A percentile compares a stretch with the other conserved stretches of the same genome.
These are phyloP conservation scores for Lordiphosa andalusiaca DNA, from an alignment of 2,888 invertebrate species.

Conservation along the genomic window DNA sequence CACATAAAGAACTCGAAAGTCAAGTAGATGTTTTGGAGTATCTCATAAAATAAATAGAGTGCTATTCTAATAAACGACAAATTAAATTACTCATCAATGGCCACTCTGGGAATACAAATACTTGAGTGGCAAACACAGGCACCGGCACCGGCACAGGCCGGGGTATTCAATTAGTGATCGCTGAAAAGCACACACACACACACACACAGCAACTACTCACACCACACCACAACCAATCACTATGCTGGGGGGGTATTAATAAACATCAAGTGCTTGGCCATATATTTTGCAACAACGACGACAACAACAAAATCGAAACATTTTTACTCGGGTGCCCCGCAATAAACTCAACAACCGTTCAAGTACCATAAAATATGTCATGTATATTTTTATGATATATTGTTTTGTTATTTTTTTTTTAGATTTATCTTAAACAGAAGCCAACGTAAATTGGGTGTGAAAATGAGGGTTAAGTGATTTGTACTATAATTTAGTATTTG, in stretches of 20 bases:
- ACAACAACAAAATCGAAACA: slow-evolving; percentile 24
- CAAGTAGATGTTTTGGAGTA: slow-evolving; percentile 73
- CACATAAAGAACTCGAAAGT: slow-evolving; percentile 68
- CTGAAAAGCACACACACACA: slow-evolving; percentile 1
- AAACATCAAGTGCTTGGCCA: slow-evolving; percentile 48
- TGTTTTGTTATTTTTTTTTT: slow-evolving; percentile 1
- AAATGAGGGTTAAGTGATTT: no score
- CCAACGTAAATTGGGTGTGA: background rate
- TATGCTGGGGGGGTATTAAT: slow-evolving; percentile 33
- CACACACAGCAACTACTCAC: background rate
- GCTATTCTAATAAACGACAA: slow-evolving; percentile 74
- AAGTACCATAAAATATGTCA: slow-evolving; percentile 63
- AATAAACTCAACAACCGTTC: slow-evolving; percentile 62
- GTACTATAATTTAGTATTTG: no score
- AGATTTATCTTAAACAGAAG: slow-evolving; percentile 21
- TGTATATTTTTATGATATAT: slow-evolving; percentile 22
- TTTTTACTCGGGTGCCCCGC: slow-evolving; percentile 40
- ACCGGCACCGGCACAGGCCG: slow-evolving; percentile 18
- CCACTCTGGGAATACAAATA: slow-evolving; percentile 10
- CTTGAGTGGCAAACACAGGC: slow-evolving; percentile 9
- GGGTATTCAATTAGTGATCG: slow-evolving; percentile 23
- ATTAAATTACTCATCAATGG: slow-evolving; percentile 73
- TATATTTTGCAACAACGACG: slow-evolving; percentile 33
- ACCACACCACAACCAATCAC: slow-evolving; percentile 3
- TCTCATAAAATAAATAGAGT: slow-evolving; percentile 73